Evolutionary conservation across 37 sponge, comb jelly and placozoan genomes (phyloP), one percentile per base, ranked within the genome.

Genomic region (Beroe forskalii): DNA sequence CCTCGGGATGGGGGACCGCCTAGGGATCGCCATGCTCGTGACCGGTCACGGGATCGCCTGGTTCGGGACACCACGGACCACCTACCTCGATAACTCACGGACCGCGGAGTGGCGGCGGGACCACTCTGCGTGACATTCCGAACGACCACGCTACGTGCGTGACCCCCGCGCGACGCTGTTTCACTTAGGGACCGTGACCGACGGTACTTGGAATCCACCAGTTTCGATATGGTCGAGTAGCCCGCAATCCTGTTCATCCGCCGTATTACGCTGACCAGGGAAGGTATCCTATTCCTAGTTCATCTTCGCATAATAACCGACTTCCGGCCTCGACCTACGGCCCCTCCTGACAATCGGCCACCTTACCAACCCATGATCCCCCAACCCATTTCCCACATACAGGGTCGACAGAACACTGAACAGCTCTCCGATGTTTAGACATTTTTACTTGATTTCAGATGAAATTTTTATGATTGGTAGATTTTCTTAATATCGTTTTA

Each of bases 381-480:
- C 8, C 86, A 80, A 23, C 55, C 86, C 44, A 80, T 80, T 25
- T 80, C 86, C 0, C 44, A 80, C n/a, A n/a, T 80, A 1, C 55
- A 80, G n/a, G 25, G 30, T 27, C 37, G 55, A 38, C 86, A 80
- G 22, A 44, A 20, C 42, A 22, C 86, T 23, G 86, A 80, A 23
- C 86, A 44, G 28, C 30, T 80, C 25, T 80, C 86, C 14, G 86
- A 80, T 80, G 86, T 80, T 22, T 80, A 80, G 86, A 64, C 25
- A 48, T 48, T 48, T 48, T n/a, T n/a, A n/a, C n/a, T n/a, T n/a
- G n/a, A n/a, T n/a, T n/a, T n/a, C n/a, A n/a, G n/a, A n/a, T n/a
- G n/a, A n/a, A n/a, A n/a, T n/a, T n/a, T n/a, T n/a, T n/a, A n/a
- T n/a, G n/a, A n/a, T n/a, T n/a, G n/a, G n/a, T n/a, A n/a, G n/a